Conservation (phyloP, 2,113 vertebrate genomes). For the Pterocles gutturalis region DNA sequence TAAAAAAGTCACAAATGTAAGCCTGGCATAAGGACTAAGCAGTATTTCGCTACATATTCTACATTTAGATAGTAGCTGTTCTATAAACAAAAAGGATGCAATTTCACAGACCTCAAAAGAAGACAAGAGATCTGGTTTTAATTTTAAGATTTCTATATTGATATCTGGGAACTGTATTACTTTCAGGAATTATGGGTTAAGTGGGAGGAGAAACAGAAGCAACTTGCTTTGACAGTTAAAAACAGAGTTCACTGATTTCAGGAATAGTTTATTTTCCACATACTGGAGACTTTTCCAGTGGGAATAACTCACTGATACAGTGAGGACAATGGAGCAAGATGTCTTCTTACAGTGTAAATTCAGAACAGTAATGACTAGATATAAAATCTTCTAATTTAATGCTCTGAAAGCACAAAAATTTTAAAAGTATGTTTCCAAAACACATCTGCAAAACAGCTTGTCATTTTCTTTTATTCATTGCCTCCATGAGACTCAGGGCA, state of each 20-base stretch:
- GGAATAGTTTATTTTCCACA: neutral
- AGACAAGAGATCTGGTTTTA: neutral
- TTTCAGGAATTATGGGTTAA: slow-evolving; percentile 22
- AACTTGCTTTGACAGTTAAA: slow-evolving; percentile 6
- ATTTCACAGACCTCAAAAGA: neutral
- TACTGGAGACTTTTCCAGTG: neutral
- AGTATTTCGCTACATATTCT: neutral
- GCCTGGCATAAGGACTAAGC: neutral
- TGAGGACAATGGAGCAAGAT: neutral
- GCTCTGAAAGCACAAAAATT: neutral
- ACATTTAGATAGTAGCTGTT: neutral
- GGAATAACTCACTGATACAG: neutral
- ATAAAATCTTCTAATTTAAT: neutral
- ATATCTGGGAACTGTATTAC: neutral
- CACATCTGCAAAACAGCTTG: neutral
- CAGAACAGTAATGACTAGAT: neutral
- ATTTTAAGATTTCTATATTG: slow-evolving; percentile 6
- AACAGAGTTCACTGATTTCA: neutral
- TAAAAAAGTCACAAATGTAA: neutral
- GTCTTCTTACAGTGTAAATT: neutral
- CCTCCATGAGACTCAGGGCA: neutral
- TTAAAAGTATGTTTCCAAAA: slow-evolving; percentile 10
- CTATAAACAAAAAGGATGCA: neutral
- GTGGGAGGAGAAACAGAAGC: neutral
- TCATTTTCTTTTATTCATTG: neutral